phyloP scores from a whole-genome alignment of 2,797 vertebrate species.

The Alauda arvensis region DNA sequence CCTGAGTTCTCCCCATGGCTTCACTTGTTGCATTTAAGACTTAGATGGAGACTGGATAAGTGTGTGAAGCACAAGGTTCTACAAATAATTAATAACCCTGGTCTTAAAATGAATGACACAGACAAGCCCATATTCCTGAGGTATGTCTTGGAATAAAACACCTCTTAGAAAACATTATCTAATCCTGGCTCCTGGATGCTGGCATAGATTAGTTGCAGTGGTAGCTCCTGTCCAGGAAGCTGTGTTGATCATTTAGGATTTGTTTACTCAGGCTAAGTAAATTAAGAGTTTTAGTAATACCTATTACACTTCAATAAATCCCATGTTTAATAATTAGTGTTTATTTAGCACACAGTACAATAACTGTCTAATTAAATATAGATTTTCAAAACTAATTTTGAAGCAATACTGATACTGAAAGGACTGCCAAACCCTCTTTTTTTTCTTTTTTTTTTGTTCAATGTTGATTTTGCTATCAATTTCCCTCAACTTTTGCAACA shows the following conservation, averaged over 20 bases:
- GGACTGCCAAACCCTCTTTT: neutral
- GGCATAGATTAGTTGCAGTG: neutral
- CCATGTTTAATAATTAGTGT: conserved; percentile 28
- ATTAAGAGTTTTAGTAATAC: conserved; percentile 1
- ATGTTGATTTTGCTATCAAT: neutral
- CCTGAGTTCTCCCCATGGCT: neutral
- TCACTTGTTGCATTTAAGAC: neutral
- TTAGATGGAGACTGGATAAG: neutral
- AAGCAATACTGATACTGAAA: neutral
- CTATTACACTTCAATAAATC: conserved; percentile 15
- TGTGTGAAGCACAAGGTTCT: neutral
- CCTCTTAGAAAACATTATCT: neutral
- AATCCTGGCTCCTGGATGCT: neutral
- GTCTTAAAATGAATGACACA: neutral
- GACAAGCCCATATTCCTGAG: neutral
- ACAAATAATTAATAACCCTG: neutral
- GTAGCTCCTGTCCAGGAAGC: neutral
- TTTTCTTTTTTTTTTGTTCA: neutral
- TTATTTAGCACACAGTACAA: conserved; percentile 14
- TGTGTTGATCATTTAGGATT: neutral
- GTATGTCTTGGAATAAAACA: neutral
- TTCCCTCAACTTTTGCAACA: neutral
- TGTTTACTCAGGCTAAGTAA: conserved; percentile 9
- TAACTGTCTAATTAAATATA: conserved; percentile 7
- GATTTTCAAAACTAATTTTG: conserved; percentile 41